Base-by-base conservation (phyloP, 2,888 invertebrate species). In the Carcina quercana region DNA sequence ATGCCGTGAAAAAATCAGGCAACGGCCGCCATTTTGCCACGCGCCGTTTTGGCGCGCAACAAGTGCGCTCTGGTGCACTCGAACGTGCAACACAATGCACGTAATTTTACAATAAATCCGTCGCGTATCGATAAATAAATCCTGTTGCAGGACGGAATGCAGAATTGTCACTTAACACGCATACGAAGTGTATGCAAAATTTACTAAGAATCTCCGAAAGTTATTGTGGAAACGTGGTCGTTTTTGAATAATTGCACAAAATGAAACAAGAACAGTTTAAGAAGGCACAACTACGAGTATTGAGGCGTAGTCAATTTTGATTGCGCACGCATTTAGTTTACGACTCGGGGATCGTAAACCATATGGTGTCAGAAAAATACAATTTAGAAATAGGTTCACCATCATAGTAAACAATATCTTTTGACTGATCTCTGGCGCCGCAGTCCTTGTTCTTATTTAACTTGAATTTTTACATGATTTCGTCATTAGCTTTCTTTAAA, bases 41-140 rank as follows among this genome's bases (percentile, higher is more conserved):
- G 72, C 68, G 74, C 53, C 51, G 50, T 47, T 58, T 62, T 62
- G 62, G 61, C 63, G 58, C 56, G 55, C 54, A 53, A 48, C 52
- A 46, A 24, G 24, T 24, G 28, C 34, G 34, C 34, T 34, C 30
- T 45, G 43, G 44, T 40, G 38, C 65, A 64, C 59, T 51, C 58
- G 58, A 38, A 60, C 53, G 45, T 69, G 59, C 54, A 63, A n/a
- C 60, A 63, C 68, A 59, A 46, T 41, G 60, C 80, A 79, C 80
- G 80, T 80, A 78, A 56, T 58, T 73, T 62, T 62, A 78, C 79
- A 78, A 79, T 82, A 82, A 80, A 80, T 80, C 64, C 71, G 25
- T 34, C 34, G 11, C 28, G 30, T 37, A 30, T 37, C 37, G 33
- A 37, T 33, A 30, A 24, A 33, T 37, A 34, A 33, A 37, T 62